phyloP scores from a whole-genome alignment of 2,797 vertebrate genomes.

The Pseudocheirus occidentalis region DNA sequence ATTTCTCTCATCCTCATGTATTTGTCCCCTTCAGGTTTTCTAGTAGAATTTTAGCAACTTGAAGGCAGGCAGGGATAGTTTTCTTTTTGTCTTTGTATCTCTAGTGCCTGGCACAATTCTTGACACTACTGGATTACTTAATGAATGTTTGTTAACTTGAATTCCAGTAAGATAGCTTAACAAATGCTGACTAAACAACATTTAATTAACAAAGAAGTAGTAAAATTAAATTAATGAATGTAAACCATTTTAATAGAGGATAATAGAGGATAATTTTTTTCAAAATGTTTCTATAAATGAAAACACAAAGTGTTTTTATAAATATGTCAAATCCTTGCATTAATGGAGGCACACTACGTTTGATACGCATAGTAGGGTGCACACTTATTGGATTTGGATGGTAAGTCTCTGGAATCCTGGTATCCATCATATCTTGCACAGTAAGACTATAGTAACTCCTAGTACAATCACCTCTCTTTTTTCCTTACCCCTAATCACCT shows the following conservation, averaged over 20 bases:
- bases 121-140: neutral
- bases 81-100: neutral
- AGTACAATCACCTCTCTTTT: neutral
- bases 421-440: neutral
- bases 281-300: neutral
- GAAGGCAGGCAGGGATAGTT: neutral
- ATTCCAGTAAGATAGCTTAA: neutral
- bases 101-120: neutral
- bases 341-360: neutral
- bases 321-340: neutral
- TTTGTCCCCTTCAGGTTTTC: neutral
- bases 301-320: neutral
- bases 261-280: no score
- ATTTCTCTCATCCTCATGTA: neutral
- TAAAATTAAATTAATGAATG: neutral
- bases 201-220: neutral
- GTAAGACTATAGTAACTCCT: neutral
- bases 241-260: rapidly evolving
- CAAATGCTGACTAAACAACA: neutral
- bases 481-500: neutral
- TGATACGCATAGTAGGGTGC: neutral
- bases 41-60: neutral
- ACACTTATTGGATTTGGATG: neutral
- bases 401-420: neutral
- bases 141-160: neutral